Evolutionary conservation across 2,797 vertebrate species (phyloP), one percentile per base, ranked within the genome.

Genomic region (Accipiter fasciatus): DNA sequence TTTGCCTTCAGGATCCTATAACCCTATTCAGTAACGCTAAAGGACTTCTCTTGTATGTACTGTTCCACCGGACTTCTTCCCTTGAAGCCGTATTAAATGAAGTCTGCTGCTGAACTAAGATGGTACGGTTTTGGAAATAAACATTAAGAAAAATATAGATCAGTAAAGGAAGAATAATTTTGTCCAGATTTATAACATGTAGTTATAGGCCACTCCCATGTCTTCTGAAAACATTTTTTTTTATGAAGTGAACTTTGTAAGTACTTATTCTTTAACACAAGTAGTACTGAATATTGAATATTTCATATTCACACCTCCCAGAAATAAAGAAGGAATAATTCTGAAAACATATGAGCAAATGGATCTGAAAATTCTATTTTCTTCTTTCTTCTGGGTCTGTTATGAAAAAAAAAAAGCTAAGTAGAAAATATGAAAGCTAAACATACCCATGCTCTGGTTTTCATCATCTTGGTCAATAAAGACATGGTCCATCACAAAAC

Each of bases 391-490:
- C 49, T 84, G 17, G 64, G 59, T 57, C 64, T 67, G 11, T 57
- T 80, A 62, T 17, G 16, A 52, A 54, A 54, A 50, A 85, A 50
- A 88, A 35, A 93, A 61, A 82, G 13, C 50, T 33, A 24, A 94
- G 47, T 37, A 92, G 21, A 83, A 85, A 92, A 95, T 29, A 70
- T 21, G n/a, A 91, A 59, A 93, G 67, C 29, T 79, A 37, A 70
- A 94, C 95, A 77, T 98, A 99, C 99, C 99, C 99, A 99, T 99
- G 98, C 99, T 99, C 98, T 99, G 99, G 96, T 99, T 99, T 97
- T 99, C 99, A 35, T 99, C 99, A 58, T 99, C 99, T 97, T 99
- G 99, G 98, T 99, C 99, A 86, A 99, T 99, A 96, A 99, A 99
- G 96, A 99, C 99, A 18, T 99, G 99, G 98, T 99, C 99, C 98